Base-by-base conservation (phyloP, 2,113 vertebrate species). In the Atherinomorus stipes region DNA sequence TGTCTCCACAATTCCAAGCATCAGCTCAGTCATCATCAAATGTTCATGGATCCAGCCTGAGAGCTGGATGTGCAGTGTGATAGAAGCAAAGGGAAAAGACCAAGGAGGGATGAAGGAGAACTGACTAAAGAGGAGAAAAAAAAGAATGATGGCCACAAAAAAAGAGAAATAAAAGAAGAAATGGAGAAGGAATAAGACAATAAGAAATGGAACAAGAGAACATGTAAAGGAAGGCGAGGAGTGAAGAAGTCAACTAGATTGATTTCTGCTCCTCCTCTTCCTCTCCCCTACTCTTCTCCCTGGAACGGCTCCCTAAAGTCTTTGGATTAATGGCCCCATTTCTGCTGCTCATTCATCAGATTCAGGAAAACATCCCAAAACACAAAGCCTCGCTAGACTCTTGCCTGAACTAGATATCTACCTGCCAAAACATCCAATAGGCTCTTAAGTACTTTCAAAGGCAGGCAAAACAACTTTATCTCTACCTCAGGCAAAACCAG, bases 191-290 rank as follows among this genome's bases (percentile, higher is more conserved):
- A 75, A 64, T 59, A 11, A 71, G 50, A 75, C 7, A 37, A 64
- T 68, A 76, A 70, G 22, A 58, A 57, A 73, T 53, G 23, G 1
- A 63, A 37, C 18, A 58, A 50, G 16, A 65, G 66, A 60, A 42
- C 40, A 42, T 16, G 40, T 11, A 50, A 53, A 65, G 76, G 69
- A 22, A 15, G 31, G 49, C 71, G 31, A 70, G 15, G 79, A 78
- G 83, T 57, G 15, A 23, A 72, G 85, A 76, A 84, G 81, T 77
- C 80, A 61, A 61, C 15, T 87, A 92, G 90, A 94, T 94, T 90
- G 90, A 94, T 95, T 93, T 92, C 88, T 78, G 51, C 85, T 91
- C 78, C 65, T 87, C 87, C 78, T 84, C 65, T 78, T 88, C 79
- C 72, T 68, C 60, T 64, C 64, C 54, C 52, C 23, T 28, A 38